phyloP scores from a whole-genome alignment of 2,888 invertebrate genomes.

The Leptopilina syphax region DNA sequence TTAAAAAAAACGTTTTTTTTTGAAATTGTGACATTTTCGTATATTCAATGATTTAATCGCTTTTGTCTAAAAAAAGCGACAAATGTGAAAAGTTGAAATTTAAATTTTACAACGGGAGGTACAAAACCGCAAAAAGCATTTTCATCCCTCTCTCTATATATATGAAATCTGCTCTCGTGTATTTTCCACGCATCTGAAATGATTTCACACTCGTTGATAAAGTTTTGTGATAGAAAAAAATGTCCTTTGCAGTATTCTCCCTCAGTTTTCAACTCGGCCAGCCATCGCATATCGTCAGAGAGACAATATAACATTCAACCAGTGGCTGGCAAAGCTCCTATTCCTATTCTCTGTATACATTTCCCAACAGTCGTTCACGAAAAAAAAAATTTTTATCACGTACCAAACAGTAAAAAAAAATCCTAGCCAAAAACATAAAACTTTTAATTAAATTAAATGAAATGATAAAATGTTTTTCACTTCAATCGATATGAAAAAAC shows the following conservation, averaged over 20 bases:
- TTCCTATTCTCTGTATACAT: not conserved
- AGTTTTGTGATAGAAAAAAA: slow-evolving; percentile 7
- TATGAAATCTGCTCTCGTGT: slow-evolving; percentile 9
- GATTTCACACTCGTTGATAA: slow-evolving; percentile 4
- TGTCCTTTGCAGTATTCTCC: slow-evolving; percentile 6
- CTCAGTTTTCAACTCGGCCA: slow-evolving; percentile 5
- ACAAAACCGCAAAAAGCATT: not conserved
- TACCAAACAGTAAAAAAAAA: not conserved
- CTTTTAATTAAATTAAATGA: not conserved
- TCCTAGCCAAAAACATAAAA: not conserved
- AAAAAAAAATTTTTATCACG: not conserved
- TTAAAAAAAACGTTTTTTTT: too few species aligned
- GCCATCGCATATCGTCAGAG: not conserved
- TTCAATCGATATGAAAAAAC: too few species aligned
- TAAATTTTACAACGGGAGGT: not conserved
- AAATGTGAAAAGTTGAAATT: not conserved
- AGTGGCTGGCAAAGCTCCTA: slow-evolving; percentile 17
- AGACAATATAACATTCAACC: slow-evolving; percentile 17
- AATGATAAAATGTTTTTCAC: not conserved
- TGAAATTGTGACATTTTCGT: too few species aligned
- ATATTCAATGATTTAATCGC: too few species aligned
- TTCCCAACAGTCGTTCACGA: not conserved
- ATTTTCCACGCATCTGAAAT: slow-evolving; percentile 5
- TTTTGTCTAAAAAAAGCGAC: not conserved
- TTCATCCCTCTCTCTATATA: not conserved